Percentiles rank a stretch among this genome's conserved stretches.
These are phyloP conservation scores for Rachycentron canadum DNA, from an alignment of 2,797 vertebrate species.

Conservation along the genomic window DNA sequence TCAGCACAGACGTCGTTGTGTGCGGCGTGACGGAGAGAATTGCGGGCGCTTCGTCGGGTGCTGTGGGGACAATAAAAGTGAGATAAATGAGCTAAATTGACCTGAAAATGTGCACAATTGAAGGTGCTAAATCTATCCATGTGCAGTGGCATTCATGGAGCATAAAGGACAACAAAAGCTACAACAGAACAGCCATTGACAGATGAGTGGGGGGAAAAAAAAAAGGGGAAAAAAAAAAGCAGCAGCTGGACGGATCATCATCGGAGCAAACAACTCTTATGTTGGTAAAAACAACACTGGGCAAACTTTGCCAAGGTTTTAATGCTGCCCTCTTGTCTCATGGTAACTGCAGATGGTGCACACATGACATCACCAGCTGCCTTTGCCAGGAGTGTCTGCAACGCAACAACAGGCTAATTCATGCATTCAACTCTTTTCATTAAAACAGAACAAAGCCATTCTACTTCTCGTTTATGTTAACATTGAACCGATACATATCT, in stretches of 20 bases:
- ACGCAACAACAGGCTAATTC: conserved; percentile 37
- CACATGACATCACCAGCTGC: conserved; percentile 64
- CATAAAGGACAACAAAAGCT: conserved; percentile 51
- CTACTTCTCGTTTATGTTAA: background rate
- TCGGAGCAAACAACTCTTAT: conserved; percentile 32
- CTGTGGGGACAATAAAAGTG: conserved; percentile 67
- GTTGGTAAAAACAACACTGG: conserved; percentile 14
- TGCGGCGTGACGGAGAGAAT: conserved; percentile 94
- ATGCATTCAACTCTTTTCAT: conserved; percentile 27
- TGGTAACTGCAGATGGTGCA: conserved; percentile 58
- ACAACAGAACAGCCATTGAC: conserved; percentile 38
- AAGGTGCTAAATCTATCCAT: conserved; percentile 34
- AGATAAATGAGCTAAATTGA: conserved; percentile 70
- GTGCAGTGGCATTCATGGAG: conserved; percentile 68
- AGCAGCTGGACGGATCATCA: conserved; percentile 40
- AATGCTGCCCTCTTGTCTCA: conserved; percentile 39
- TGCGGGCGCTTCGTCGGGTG: conserved; percentile 87
- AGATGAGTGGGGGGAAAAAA: conserved; percentile 50
- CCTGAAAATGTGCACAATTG: conserved; percentile 63
- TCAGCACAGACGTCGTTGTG: conserved; percentile 95
- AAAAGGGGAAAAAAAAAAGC: conserved; percentile 7
- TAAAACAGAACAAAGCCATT: background rate
- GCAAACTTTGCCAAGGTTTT: conserved; percentile 34
- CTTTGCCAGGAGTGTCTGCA: conserved; percentile 48
- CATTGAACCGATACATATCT: background rate